Evolutionary conservation across 2,113 vertebrate species (phyloP).

Genomic region (Danio rerio): DNA sequence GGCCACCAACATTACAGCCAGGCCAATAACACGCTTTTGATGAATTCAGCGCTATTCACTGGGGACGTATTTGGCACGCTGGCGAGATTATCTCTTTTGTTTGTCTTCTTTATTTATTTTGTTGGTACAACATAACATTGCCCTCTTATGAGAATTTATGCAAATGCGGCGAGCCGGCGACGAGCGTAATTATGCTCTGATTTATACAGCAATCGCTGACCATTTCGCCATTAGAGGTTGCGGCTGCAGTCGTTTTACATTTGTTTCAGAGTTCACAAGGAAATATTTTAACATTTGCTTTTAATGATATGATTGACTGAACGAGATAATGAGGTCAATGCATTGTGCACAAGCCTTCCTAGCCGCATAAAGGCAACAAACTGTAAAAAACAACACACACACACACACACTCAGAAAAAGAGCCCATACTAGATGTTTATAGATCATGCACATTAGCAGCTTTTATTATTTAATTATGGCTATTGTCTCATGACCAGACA

Average conservation of each 20-base stretch:
- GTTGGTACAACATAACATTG: constrained; percentile 47
- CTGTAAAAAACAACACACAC: not conserved
- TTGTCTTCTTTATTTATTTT: constrained; percentile 39
- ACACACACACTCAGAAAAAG: not conserved
- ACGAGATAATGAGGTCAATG: constrained; percentile 38
- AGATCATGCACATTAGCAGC: not conserved
- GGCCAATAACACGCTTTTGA: constrained; percentile 57
- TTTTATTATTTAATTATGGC: not conserved
- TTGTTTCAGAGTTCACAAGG: constrained; percentile 15
- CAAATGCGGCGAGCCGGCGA: constrained; percentile 45
- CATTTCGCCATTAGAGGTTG: constrained; percentile 46
- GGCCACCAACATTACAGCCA: constrained; percentile 52
- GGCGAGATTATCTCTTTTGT: constrained; percentile 53
- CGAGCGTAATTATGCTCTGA: constrained; percentile 50
- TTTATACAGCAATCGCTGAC: constrained; percentile 52
- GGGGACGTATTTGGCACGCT: constrained; percentile 47
- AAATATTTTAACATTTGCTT: not conserved
- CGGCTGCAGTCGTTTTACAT: constrained; percentile 7
- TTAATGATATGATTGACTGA: constrained; percentile 23
- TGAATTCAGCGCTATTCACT: constrained; percentile 56
- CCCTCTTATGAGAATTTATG: constrained; percentile 55
- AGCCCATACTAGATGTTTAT: not conserved
- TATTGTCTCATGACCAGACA: not conserved
- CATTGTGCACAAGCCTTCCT: not conserved
- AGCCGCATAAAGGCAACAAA: not conserved